Conservation (phyloP, 2,797 vertebrate species). For the Pseudocheirus occidentalis region DNA sequence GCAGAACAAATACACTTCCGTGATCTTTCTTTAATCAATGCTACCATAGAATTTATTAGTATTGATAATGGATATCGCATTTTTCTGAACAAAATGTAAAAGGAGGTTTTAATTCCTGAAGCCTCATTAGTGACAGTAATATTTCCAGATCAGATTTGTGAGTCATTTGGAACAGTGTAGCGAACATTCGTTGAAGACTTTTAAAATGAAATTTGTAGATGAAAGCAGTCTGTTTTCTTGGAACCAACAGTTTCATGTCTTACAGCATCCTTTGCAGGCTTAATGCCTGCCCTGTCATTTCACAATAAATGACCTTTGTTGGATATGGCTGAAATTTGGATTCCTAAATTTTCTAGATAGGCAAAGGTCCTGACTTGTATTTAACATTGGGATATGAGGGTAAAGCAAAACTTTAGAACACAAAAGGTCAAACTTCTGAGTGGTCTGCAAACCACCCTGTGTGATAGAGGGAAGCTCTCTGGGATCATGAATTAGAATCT, state of each 20-base stretch:
- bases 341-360: background rate
- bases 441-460: background rate
- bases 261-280: background rate
- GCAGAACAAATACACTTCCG: background rate
- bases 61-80: no score
- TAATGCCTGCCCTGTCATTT: background rate
- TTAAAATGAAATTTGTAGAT: no score
- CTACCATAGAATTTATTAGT: no score
- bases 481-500: background rate
- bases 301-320: background rate
- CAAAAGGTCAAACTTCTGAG: background rate
- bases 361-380: background rate
- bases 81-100: no score
- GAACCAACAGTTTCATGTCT: background rate
- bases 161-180: no score
- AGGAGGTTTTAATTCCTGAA: no score
- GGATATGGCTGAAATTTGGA: background rate
- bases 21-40: no score
- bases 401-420: background rate
- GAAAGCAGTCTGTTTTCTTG: no score
- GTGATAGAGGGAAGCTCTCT: background rate
- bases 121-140: no score
- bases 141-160: no score
- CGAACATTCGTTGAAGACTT: no score
- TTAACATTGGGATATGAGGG: background rate